Evolutionary conservation across 2,797 vertebrate genomes (phyloP).

Genomic region (Spatula clypeata): DNA sequence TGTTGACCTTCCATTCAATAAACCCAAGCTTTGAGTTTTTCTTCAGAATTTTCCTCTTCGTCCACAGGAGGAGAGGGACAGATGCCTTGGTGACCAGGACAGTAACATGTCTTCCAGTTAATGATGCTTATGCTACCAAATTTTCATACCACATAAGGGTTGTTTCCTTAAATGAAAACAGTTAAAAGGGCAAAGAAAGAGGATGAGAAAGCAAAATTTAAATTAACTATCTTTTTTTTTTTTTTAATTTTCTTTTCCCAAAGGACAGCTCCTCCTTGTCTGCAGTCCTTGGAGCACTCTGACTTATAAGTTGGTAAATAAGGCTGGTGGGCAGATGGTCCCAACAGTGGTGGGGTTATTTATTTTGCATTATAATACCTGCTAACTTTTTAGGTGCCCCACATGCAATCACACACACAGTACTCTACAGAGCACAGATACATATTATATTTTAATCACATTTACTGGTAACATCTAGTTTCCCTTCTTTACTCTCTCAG

Average conservation of each 20-base stretch:
- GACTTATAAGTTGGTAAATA: neutral
- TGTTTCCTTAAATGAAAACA: neutral
- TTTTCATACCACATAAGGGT: neutral
- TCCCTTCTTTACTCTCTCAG: too few species aligned
- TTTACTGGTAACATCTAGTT: too few species aligned
- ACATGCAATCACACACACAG: too few species aligned
- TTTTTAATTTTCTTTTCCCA: neutral
- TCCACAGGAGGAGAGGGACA: neutral
- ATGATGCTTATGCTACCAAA: neutral
- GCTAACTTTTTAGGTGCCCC: neutral
- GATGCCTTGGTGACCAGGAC: neutral
- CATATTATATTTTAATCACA: too few species aligned
- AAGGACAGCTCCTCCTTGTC: neutral
- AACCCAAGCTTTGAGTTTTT: neutral
- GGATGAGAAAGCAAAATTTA: neutral
- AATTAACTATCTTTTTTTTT: neutral
- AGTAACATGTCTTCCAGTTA: neutral
- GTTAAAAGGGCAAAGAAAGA: neutral
- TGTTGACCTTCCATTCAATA: neutral
- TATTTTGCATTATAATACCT: neutral
- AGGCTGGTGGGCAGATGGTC: neutral
- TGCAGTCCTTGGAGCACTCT: neutral
- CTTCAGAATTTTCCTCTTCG: neutral
- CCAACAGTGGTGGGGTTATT: accelerated
- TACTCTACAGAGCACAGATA: neutral